Conservation (phyloP, 2,113 vertebrate species). For the Hiodon alosoides region DNA sequence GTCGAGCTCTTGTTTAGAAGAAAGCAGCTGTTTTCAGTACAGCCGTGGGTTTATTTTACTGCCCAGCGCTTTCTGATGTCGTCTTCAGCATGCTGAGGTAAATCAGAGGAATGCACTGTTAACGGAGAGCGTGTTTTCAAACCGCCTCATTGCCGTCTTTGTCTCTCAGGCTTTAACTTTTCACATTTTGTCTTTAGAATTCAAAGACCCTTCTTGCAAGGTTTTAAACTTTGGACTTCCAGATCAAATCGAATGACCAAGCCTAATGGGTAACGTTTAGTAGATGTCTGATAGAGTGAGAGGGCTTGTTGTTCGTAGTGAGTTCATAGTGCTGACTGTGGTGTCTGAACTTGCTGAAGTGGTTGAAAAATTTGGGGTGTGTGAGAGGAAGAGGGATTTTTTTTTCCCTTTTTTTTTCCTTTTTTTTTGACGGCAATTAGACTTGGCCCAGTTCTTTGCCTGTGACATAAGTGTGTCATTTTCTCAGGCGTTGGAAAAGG, state of each 20-base stretch:
- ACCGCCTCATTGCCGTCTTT: no score
- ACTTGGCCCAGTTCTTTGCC: not conserved
- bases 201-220: no score
- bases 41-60: not conserved
- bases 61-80: not conserved
- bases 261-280: not conserved
- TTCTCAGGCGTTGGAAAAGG: not conserved
- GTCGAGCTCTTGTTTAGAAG: no score
- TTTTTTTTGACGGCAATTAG: no score
- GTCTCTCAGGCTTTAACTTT: no score
- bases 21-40: no score
- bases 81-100: not conserved
- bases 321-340: not conserved
- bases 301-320: constrained; percentile 15
- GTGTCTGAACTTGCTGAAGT: constrained; percentile 50
- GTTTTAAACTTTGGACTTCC: no score
- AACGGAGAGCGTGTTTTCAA: no score
- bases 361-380: constrained; percentile 47
- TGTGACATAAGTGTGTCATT: constrained; percentile 33
- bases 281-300: not conserved
- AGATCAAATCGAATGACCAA: no score
- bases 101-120: not conserved
- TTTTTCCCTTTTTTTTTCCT: no score
- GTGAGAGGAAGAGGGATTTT: constrained; percentile 33
- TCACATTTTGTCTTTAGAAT: no score